Evolutionary conservation across 2,113 vertebrate species (phyloP), one percentile per base, ranked within the genome.

Genomic region (Nannobrachium achirus): DNA sequence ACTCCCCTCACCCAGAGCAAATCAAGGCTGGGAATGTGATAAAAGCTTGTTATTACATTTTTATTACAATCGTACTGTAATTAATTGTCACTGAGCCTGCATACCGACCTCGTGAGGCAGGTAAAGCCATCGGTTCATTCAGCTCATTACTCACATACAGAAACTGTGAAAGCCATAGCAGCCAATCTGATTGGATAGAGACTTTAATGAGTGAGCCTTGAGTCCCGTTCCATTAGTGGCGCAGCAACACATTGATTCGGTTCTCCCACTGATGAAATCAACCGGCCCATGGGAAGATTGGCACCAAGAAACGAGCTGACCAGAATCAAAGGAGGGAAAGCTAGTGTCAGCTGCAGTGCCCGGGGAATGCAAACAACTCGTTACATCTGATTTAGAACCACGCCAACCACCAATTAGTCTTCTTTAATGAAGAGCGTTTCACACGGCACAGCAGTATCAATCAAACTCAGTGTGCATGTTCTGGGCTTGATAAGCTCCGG

Each of bases 191-290:
- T 67, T 73, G 49, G 59, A 53, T 66, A 14, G 57, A 79, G 25
- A 70, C 46, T 66, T 66, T 84, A 82, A 84, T 78, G 80, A 76
- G 70, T 40, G 52, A 69, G 71, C 59, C 53, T 58, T 72, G 40
- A 42, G 64, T 63, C 58, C 69, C 57, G 65, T 65, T 70, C 20
- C 73, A 77, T 86, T 87, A 78, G 78, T 80, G 84, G 67, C n/a
- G 79, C 76, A 80, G 58, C 51, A 13, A 19, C 62, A 50, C 73
- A 89, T 88, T 81, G 88, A 89, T 89, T 75, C 16, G 25, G 40
- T 53, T 51, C 38, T 51, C 52, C 42, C 78, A 62, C 71, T 81
- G 86, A 82, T 81, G 71, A 81, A 79, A 76, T 75, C 70, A 64
- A 63, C 40, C 39, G 18, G 40, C 15, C 63, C 10, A 38, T 51